Evolutionary conservation across 2,888 invertebrate genomes (phyloP).

Genomic region (Tachina lurida): DNA sequence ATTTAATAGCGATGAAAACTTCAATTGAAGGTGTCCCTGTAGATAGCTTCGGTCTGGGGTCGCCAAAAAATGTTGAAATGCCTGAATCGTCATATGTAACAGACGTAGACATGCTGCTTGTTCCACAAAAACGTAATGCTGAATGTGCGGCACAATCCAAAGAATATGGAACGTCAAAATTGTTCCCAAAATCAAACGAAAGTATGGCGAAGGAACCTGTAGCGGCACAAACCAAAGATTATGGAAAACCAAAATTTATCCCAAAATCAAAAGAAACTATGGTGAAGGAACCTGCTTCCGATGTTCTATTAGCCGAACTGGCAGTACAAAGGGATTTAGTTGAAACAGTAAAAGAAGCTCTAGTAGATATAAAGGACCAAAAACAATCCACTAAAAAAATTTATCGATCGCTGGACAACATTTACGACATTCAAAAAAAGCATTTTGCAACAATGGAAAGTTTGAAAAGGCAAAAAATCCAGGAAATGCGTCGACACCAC

Average conservation of each 20-base stretch:
- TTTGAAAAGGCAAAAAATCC: slow-evolving; percentile 9
- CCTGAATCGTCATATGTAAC: background rate
- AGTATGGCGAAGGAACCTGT: no score
- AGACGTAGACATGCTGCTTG: background rate
- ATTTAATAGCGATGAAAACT: slow-evolving; percentile 21
- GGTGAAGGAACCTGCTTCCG: no score
- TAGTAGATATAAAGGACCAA: background rate
- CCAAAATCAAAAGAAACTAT: no score
- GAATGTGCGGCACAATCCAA: background rate
- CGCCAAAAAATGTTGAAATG: background rate
- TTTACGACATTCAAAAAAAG: slow-evolving; percentile 12
- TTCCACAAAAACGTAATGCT: background rate
- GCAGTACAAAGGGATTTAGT: no score
- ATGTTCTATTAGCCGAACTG: no score
- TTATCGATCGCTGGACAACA: slow-evolving; percentile 23
- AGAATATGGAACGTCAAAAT: background rate
- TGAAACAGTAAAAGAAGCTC: no score
- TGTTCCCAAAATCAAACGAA: background rate
- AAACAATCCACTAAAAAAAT: background rate
- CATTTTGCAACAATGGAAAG: slow-evolving; percentile 25
- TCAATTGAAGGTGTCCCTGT: slow-evolving; percentile 7
- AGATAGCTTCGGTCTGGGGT: background rate
- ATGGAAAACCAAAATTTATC: no score
- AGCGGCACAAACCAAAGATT: no score
- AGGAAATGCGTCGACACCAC: slow-evolving; percentile 7